A percentile compares a stretch with the other conserved stretches of the same genome.
Evolutionary conservation across 2,113 vertebrate genomes (phyloP).

Genomic region (Rhea pennata): DNA sequence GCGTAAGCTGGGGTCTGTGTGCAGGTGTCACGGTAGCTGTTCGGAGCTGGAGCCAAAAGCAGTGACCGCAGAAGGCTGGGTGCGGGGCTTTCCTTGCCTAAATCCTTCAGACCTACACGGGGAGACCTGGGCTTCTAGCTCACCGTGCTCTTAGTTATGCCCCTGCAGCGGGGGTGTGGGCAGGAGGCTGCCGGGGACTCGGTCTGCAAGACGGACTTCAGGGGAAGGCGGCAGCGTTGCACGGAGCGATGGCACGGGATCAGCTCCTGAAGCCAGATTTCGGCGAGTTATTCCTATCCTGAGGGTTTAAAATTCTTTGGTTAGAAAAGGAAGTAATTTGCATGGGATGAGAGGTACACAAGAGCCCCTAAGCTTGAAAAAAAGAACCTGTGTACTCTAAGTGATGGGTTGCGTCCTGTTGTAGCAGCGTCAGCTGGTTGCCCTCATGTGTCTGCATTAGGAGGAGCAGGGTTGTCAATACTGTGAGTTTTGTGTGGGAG

Average conservation of each 20-base stretch:
- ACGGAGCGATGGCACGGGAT: not conserved
- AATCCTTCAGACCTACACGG: not conserved
- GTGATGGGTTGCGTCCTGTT: not conserved
- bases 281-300: not conserved
- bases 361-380: not conserved
- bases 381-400: not conserved
- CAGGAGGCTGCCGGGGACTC: no score
- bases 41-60: not conserved
- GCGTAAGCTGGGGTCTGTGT: not conserved
- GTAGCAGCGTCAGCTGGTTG: not conserved
- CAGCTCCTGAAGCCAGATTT: fast-evolving
- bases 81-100: not conserved
- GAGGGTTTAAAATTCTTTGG: not conserved
- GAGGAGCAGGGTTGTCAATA: not conserved
- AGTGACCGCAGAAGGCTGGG: not conserved
- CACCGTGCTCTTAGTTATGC: no score
- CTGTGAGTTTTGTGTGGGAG: not conserved
- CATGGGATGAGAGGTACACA: not conserved
- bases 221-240: not conserved
- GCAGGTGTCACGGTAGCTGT: slow-evolving; percentile 50
- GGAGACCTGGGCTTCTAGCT: not conserved
- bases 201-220: not conserved
- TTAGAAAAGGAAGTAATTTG: not conserved
- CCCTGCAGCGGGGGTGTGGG: no score
- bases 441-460: not conserved